phyloP scores from a whole-genome alignment of 1,140 invertebrate genomes.

The Tetranychus urticae region DNA sequence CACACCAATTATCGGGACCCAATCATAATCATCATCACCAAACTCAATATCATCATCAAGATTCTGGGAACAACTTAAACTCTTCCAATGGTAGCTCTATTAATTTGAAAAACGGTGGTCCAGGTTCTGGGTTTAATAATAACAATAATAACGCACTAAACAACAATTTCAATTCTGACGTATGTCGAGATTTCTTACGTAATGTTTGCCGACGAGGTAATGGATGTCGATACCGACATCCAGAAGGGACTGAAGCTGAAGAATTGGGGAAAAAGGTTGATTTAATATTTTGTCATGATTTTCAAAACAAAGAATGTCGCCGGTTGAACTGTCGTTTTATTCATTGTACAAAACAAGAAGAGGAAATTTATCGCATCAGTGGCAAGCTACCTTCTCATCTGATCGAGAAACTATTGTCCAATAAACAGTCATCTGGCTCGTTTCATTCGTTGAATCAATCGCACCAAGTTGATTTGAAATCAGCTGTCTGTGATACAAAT shows the following conservation, averaged over 20 bases:
- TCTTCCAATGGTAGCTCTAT: too few species aligned
- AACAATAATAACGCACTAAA: too few species aligned
- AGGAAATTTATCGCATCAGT: conserved; percentile 41
- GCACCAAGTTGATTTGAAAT: neutral
- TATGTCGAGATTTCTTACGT: conserved; percentile 31
- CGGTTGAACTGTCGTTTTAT: conserved; percentile 43
- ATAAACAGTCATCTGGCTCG: neutral
- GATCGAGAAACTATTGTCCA: conserved; percentile 12
- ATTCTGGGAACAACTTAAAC: too few species aligned
- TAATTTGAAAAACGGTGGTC: too few species aligned
- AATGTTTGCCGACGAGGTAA: conserved; percentile 47
- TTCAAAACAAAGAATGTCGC: conserved; percentile 43
- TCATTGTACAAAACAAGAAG: conserved; percentile 48
- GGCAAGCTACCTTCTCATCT: conserved; percentile 39
- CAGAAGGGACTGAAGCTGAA: conserved; percentile 25
- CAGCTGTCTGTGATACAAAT: neutral
- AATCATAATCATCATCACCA: too few species aligned
- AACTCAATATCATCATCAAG: too few species aligned
- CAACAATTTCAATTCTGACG: neutral
- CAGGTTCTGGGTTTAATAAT: too few species aligned
- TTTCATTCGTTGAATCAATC: too few species aligned
- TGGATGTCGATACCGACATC: conserved; percentile 46
- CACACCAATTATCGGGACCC: too few species aligned
- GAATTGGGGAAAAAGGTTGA: conserved; percentile 12
- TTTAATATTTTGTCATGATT: conserved; percentile 55